Evolutionary conservation across 2,888 invertebrate species (phyloP), one percentile per base, ranked within the genome.

Genomic region (Sphaerophoria taeniata): DNA sequence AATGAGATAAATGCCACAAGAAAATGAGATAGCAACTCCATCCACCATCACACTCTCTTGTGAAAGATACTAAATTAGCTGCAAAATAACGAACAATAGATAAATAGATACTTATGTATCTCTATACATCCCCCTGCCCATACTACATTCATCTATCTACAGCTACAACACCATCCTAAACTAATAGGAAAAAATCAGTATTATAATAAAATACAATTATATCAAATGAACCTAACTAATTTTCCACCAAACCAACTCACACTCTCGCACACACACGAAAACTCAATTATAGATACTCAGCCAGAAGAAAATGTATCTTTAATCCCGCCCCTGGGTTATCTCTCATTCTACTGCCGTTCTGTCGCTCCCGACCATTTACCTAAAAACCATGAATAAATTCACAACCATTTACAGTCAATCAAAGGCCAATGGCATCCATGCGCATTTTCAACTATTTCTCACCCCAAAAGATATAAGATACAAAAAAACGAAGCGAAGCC

Each of bases 121-220:
- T 76, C 76, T 73, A 51, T 70, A 76, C 77, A 81, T 77, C 72
- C 81, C 69, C 69, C 65, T 51, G 53, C 16, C 6, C 58, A 36
- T 16, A 0, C 9, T 36, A 58, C 0, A 14, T 58, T n/a, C n/a
- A 33, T 55, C n/a, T 4, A 56, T 4, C 5, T 56, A 56, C 11
- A 16, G 5, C 2, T 33, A 65, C 77, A 80, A 78, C 56, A 77
- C 63, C 63, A 53, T 72, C 75, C 39, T 80, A 75, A 81, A 74
- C 75, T 81, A 81, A 81, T 84, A 73, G 73, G 85, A 76, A 85
- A 84, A 80, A 87, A 79, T 85, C 73, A 76, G 79, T 88, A 67
- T 87, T 83, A 88, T 88, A 87, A 87, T 88, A 87, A 87, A 88
- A 87, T 87, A 87, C 88, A 88, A 88, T 88, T 88, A 88, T 87